Conservation (phyloP, 2,113 vertebrate genomes). For the Leiothrix lutea region DNA sequence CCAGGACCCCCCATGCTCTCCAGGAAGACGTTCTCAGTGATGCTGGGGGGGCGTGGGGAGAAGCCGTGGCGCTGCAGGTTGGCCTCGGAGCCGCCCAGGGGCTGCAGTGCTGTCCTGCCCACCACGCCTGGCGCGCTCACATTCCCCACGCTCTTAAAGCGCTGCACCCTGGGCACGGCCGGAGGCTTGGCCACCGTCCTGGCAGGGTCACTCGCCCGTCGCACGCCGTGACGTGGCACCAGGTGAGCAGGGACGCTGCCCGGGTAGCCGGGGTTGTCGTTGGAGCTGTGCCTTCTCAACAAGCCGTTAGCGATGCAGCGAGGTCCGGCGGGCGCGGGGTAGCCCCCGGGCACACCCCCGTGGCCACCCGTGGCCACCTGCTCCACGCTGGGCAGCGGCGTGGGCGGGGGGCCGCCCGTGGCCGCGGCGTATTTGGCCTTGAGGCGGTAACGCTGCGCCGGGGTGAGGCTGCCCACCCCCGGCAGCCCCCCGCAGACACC, state of each 20-base stretch:
- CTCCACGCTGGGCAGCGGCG: slow-evolving; percentile 82
- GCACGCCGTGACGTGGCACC: slow-evolving; percentile 67
- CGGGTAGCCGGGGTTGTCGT: slow-evolving; percentile 76
- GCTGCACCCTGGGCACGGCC: slow-evolving; percentile 78
- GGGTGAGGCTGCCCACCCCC: slow-evolving; percentile 82
- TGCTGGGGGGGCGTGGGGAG: slow-evolving; percentile 88
- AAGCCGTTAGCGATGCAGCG: slow-evolving; percentile 70
- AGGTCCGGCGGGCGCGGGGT: slow-evolving; percentile 63
- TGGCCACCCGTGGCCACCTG: not conserved
- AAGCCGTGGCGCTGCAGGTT: slow-evolving; percentile 80
- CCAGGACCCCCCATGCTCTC: slow-evolving; percentile 63
- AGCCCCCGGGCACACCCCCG: slow-evolving; percentile 64
- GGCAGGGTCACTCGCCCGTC: slow-evolving; percentile 91
- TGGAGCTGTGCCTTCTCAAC: slow-evolving; percentile 79
- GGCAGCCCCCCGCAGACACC: slow-evolving; percentile 70
- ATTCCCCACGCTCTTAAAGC: slow-evolving; percentile 88
- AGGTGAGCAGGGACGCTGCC: slow-evolving; percentile 76
- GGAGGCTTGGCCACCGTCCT: slow-evolving; percentile 71
- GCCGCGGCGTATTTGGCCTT: slow-evolving; percentile 91
- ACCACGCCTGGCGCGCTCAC: slow-evolving; percentile 65
- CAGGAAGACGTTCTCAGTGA: slow-evolving; percentile 88
- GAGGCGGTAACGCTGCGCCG: slow-evolving; percentile 89
- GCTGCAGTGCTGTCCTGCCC: slow-evolving; percentile 71
- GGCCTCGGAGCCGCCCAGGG: slow-evolving; percentile 74
- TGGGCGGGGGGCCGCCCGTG: slow-evolving; percentile 86